A percentile compares a stretch with the other conserved stretches of the same genome.
Conservation (phyloP, 2,888 invertebrate species). For the Portevinia maculata region DNA sequence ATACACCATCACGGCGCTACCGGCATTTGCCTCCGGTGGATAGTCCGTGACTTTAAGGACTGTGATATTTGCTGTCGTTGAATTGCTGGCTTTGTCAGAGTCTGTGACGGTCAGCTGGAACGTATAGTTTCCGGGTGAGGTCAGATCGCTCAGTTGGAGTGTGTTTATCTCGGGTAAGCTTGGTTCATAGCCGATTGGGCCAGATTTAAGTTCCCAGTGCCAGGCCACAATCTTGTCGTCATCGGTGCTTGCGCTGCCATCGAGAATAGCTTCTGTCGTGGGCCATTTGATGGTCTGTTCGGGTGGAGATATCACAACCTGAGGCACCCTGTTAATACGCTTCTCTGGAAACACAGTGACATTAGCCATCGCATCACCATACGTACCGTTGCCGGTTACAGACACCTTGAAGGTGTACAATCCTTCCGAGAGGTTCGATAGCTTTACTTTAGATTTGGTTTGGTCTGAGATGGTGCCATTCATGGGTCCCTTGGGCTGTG, state of each 20-base stretch:
- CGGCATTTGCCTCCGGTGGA: conserved; percentile 97
- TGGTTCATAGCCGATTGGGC: conserved; percentile 93
- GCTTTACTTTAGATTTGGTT: conserved; percentile 91
- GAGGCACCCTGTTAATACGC: conserved; percentile 91
- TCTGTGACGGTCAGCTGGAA: conserved; percentile 96
- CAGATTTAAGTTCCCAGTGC: conserved; percentile 96
- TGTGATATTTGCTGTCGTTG: conserved; percentile 93
- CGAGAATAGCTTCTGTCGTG: conserved; percentile 94
- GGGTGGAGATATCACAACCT: conserved; percentile 93
- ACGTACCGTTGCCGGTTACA: conserved; percentile 90
- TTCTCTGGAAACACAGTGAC: conserved; percentile 94
- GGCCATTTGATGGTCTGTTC: conserved; percentile 94
- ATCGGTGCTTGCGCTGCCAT: conserved; percentile 91
- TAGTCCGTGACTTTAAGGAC: conserved; percentile 96
- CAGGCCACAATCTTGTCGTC: conserved; percentile 94
- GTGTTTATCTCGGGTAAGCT: conserved; percentile 91
- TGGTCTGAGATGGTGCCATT: conserved; percentile 91
- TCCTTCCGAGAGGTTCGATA: conserved; percentile 93
- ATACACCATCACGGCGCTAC: conserved; percentile 93
- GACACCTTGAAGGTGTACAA: conserved; percentile 93
- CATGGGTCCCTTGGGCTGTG: conserved; percentile 91
- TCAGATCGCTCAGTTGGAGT: conserved; percentile 91
- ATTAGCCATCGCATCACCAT: conserved; percentile 93
- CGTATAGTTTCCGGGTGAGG: conserved; percentile 94
- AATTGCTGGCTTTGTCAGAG: conserved; percentile 93